These are phyloP conservation scores for Nasonovia ribisnigri DNA, from an alignment of 2,888 invertebrate species.

Conservation along the genomic window DNA sequence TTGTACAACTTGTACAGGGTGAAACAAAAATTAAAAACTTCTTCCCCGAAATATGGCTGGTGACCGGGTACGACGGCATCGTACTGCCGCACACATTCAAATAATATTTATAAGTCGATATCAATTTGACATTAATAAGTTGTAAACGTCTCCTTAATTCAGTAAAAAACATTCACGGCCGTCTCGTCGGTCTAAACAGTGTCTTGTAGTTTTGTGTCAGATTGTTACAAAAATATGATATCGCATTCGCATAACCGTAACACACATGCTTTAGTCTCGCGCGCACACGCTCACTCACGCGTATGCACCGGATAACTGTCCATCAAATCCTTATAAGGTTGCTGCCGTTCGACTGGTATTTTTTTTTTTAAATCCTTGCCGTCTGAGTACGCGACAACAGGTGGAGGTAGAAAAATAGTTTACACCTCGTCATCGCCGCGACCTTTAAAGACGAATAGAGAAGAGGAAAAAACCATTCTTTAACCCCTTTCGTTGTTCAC, in stretches of 20 bases:
- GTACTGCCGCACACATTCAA: background rate
- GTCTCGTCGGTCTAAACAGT: background rate
- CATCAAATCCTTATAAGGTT: constrained; percentile 62
- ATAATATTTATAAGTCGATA: background rate
- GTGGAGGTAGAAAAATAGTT: constrained; percentile 53
- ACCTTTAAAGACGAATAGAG: constrained; percentile 8
- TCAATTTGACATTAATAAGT: background rate
- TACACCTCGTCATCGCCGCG: constrained; percentile 24
- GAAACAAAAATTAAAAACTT: background rate
- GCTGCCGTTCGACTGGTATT: constrained; percentile 49
- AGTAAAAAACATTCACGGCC: no score
- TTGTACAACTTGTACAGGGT: background rate
- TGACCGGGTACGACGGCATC: background rate
- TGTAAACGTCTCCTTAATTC: background rate
- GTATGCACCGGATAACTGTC: constrained; percentile 59
- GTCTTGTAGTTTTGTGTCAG: background rate
- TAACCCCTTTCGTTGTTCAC: constrained; percentile 27
- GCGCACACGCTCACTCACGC: background rate
- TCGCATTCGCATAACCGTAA: constrained; percentile 31
- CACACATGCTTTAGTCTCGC: background rate
- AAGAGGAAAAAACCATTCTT: constrained; percentile 25
- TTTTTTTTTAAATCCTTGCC: background rate
- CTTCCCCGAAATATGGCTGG: background rate
- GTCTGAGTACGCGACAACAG: background rate
- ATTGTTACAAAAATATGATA: constrained; percentile 20